Evolutionary conservation across 2,113 vertebrate species (phyloP), one percentile per base, ranked within the genome.

Genomic region (Labrus mixtus): DNA sequence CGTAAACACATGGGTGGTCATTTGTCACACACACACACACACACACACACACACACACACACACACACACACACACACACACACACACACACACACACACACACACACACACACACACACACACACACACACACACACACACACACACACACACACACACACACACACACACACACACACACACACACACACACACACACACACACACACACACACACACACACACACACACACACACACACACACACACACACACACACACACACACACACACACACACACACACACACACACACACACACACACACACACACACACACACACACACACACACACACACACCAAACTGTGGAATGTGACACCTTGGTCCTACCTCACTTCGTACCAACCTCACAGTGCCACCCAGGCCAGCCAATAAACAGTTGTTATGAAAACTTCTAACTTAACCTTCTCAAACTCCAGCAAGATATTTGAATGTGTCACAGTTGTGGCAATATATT

Each of bases 311-410:
- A 79, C 67, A 82, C 79, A 81, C 73, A 80, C 73, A 77, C 74
- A 75, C 76, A 81, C 81, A 82, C 79, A 86, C 79, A 86, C 60
- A 70, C 76, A 88, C 70, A 89, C 79, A 86, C 80, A 84, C 93
- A 91, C 90, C 89, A 89, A 89, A 88, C 90, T 93, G 94, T 92
- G 94, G 93, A 95, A 95, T 95, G 91, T 94, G 78, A 88, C 93
- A 93, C 93, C 87, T 90, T 76, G 78, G 74, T 92, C 86, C 84
- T 73, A 93, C 75, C 73, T 87, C 90, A 92, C 90, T 90, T 90
- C 59, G 17, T 85, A 89, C 75, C 79, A 77, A 78, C 55, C 76
- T 79, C 84, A 80, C 66, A 76, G 64, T 66, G 76, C 41, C 83
- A 87, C 78, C 56, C 79, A 68, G 87, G 75, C 88, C 91, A 92